A percentile compares a stretch with the other conserved stretches of the same genome.
Conservation (phyloP, 2,113 vertebrate genomes). For the Paracanthobrama guichenoti region DNA sequence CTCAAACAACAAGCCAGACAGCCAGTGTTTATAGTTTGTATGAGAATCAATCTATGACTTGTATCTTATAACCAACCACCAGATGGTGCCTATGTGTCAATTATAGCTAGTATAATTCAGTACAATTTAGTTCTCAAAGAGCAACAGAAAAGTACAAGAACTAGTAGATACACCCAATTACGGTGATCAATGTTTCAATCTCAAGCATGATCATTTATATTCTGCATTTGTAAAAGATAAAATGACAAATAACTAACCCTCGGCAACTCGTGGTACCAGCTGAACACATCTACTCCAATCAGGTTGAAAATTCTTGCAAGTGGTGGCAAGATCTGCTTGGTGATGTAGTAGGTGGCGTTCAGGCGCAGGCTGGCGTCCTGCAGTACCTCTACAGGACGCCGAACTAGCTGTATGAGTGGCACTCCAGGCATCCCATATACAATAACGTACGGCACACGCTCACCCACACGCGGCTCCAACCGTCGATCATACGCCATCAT, state of each 20-base stretch:
- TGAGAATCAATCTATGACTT: not conserved
- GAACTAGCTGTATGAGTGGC: constrained; percentile 95
- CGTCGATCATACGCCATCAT: constrained; percentile 91
- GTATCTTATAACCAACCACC: not conserved
- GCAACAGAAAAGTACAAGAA: not conserved
- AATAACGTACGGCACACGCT: constrained; percentile 94
- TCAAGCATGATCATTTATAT: not conserved
- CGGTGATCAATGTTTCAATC: not conserved
- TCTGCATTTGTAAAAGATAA: not conserved
- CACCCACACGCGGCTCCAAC: constrained; percentile 90
- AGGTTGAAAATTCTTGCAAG: constrained; percentile 90
- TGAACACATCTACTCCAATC: constrained; percentile 93
- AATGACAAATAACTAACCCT: constrained; percentile 75
- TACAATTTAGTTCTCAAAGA: no score
- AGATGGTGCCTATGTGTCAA: constrained; percentile 13
- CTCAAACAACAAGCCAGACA: no score
- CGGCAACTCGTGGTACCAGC: constrained; percentile 95
- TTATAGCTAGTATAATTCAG: not conserved
- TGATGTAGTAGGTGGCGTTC: constrained; percentile 93
- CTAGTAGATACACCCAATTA: not conserved
- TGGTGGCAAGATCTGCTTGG: constrained; percentile 95
- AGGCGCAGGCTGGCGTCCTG: constrained; percentile 87
- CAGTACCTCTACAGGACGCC: constrained; percentile 86
- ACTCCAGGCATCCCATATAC: constrained; percentile 88
- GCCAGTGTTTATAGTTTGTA: not conserved